phyloP scores from a whole-genome alignment of 2,888 invertebrate species.

The Serripes groenlandicus region DNA sequence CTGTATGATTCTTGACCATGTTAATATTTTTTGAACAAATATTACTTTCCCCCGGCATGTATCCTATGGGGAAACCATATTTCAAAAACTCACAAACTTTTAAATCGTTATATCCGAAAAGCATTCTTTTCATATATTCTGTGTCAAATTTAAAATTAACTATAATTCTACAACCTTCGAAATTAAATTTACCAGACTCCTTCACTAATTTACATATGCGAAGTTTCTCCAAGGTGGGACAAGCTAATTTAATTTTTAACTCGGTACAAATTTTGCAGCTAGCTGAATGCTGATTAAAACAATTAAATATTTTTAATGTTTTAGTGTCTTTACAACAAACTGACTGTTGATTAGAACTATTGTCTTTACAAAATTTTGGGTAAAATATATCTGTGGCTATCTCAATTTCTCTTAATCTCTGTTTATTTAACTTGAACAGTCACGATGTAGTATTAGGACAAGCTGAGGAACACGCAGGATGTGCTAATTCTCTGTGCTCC shows the following conservation, averaged over 20 bases:
- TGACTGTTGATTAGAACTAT: too few relatives aligned
- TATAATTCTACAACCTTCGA: not conserved
- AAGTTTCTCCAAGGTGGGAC: too few relatives aligned
- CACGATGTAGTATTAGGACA: not conserved
- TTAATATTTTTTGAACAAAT: not conserved
- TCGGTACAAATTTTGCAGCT: too few relatives aligned
- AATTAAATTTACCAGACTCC: not conserved
- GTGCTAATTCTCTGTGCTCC: not conserved
- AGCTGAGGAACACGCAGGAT: slow-evolving; percentile 3
- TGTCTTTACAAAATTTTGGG: not conserved
- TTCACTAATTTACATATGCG: too few relatives aligned
- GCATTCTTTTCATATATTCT: not conserved
- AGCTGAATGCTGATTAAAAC: not conserved
- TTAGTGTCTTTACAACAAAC: too few relatives aligned
- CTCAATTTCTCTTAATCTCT: not conserved
- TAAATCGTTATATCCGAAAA: not conserved
- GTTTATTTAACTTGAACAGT: not conserved
- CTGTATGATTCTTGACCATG: not conserved
- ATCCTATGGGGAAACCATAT: not conserved
- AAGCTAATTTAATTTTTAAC: too few relatives aligned
- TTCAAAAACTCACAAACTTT: not conserved
- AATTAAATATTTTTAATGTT: not conserved
- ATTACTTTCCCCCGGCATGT: not conserved
- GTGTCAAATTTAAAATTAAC: not conserved
- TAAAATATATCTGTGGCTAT: not conserved